Base-by-base conservation (phyloP, 1,140 invertebrate species). In the Drosophila lini region DNA sequence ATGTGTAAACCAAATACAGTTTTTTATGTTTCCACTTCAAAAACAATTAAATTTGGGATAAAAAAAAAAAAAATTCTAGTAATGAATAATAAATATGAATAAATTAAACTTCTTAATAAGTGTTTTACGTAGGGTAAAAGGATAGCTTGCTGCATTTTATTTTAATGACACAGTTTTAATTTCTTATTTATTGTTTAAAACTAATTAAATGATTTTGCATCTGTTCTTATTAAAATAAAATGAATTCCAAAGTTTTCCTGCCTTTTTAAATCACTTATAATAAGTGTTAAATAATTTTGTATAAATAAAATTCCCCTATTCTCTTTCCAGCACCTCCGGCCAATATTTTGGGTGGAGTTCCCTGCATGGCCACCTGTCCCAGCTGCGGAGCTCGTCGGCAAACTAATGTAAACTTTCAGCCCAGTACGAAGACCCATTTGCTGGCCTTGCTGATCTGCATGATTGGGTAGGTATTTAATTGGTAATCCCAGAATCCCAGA, bases 401-500 rank as follows among this genome's bases (percentile, higher is more conserved):
- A 10, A 79, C 78, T 15, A 60, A 16, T 1, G 62, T 85, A 11
- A 57, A 25, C 0, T 62, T 64, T 6, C 92, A 94, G 79, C 64
- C 94, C 0, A 93, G 91, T 10, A 93, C 93, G 3, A 95, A 94
- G 83, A 95, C 95, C 5, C 95, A 95, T 78, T 41, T 95, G 0
- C 90, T 95, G 45, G 95, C 94, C 0, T 59, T 94, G 9, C 15
- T 94, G 2, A 84, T 95, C 3, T 95, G 94, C 75, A 1, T 95
- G 13, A 40, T 95, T 15, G 93, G 92, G 94, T 95, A 92, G 89
- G 82, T 71, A 31, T 25, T 11, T 38, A 1, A 25, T 10, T 3
- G 8, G 0, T 4, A 15, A 3, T 22, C 8, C 8, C 5, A 22
- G 3, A 15, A 6, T 22, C 8, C 4, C 3, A 15, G 31, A 31